Evolutionary conservation across 2,888 invertebrate species (phyloP).

Genomic region (Pandemis heparana): DNA sequence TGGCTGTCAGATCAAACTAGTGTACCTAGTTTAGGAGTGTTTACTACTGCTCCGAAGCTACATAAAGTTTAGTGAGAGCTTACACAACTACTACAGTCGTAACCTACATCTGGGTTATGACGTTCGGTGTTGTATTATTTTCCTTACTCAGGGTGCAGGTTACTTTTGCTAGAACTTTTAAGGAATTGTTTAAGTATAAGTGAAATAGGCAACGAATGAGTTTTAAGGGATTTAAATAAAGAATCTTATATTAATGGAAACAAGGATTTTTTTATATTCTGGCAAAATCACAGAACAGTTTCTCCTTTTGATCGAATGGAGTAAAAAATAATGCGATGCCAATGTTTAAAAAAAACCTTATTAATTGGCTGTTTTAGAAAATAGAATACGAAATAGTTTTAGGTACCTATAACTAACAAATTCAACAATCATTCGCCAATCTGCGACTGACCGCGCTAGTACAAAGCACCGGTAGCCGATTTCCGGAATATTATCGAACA

Average conservation of each 20-base stretch:
- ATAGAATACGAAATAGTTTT: no score
- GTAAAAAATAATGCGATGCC: no score
- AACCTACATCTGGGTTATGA: constrained; percentile 14
- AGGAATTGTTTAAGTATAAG: background rate
- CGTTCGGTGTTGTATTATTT: constrained; percentile 1
- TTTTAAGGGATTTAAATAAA: no score
- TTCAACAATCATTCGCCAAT: background rate
- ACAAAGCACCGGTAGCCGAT: background rate
- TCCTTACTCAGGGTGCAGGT: background rate
- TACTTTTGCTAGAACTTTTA: background rate
- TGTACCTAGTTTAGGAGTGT: constrained; percentile 37
- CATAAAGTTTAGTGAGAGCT: constrained; percentile 34
- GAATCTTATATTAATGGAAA: no score
- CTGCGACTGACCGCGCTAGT: background rate
- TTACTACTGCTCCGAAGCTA: constrained; percentile 27
- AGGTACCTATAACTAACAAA: background rate
- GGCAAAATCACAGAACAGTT: no score
- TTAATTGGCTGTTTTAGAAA: no score
- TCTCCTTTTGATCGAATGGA: no score
- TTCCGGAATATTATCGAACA: background rate
- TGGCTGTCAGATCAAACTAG: constrained; percentile 58
- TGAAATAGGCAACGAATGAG: background rate
- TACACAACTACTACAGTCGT: constrained; percentile 16
- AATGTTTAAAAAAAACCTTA: no score
- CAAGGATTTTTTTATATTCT: no score